Base-by-base conservation (phyloP, 2,888 invertebrate species). In the Metellina segmentata region DNA sequence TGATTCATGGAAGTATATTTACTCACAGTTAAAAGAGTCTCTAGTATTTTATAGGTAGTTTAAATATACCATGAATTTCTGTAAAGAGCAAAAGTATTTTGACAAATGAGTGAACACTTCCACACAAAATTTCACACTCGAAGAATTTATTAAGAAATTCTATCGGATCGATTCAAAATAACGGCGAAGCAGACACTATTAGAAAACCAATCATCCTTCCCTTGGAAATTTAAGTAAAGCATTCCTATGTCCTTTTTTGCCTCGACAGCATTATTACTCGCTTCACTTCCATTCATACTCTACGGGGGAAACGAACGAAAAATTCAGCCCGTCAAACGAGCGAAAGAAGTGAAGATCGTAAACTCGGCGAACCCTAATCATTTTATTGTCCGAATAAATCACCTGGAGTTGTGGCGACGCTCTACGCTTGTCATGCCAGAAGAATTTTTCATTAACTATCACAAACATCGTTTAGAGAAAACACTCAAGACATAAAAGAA, bases 381-480 rank as follows among this genome's bases (percentile, higher is more conserved):
- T 16, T 61, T 8, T 61, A 61, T 61, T 61, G 61, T 61, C 61
- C 61, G 61, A 20, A 79, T 79, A 53, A 61, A 69, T 69, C 79
- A 79, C 82, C 20, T 20, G n/a, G 52, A 20, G 48, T 75, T 75
- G 48, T 70, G 81, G n/a, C 70, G 81, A 81, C 81, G 48, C 16
- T 53, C 11, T n/a, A 81, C 72, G 51, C 72, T 52, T 72, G 82
- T 71, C 82, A 82, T 20, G 49, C n/a, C 19, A 34, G 48, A 74
- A 70, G 49, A 61, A 69, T 77, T 87, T 72, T 81, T 34, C 77
- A 81, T 53, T 79, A 48, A 87, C 49, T 34, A 87, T 72, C 71
- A 34, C 53, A 20, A 86, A 86, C 70, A 51, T 52, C 78, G 77
- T 52, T 78, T 51, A 51, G 69, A 61, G 61, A 75, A 61, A 69